Base-by-base conservation (phyloP, 30 jellyfish, hydroid and myxozoan species). In the Sanderia malayensis region DNA sequence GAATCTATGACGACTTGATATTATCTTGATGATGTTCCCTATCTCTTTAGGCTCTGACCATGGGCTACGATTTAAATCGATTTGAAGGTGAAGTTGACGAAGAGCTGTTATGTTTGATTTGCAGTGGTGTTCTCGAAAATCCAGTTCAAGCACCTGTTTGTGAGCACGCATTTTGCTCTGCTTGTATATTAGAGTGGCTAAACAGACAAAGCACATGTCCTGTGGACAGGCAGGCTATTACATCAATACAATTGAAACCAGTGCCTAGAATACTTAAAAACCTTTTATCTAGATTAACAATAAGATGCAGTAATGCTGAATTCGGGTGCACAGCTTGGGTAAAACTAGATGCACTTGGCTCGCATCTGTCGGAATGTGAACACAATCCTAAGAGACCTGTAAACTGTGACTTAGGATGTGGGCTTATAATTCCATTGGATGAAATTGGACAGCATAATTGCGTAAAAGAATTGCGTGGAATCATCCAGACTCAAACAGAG, bases 111-210 rank as follows among this genome's bases (percentile, higher is more conserved):
- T 92, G 98, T 60, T 62, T 95, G 23, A 92, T 92, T 31, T 92
- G 98, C 87, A 92, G 96, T 80, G 98, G 95, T 4, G 98, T 92
- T 3, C 86, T 92, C 25, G 95, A 92, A 68, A 95, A 92, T 58
- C 98, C 98, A 2, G 98, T 92, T 0, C 98, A 92, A 64, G 98
- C 96, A 22, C 98, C 98, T 0, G 71, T 83, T 18, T 92, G 98
- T 67, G 98, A 92, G 63, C 98, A 92, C 69, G 98, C 98, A 0
- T 92, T 84, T 70, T 92, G 98, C 70, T 71, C 95, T n/a, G 92
- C 84, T 20, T 92, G 98, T 46, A 92, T 92, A 18, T 89, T 77
- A 4, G 98, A 92, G 70, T 92, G 98, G 98, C 84, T 92, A 44
- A 83, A 70, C 15, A 83, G 87, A 30, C 98, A 92, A 74, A 75